These are phyloP conservation scores for Heliconius melpomene DNA, from an alignment of 1,140 invertebrate species.

Conservation along the genomic window DNA sequence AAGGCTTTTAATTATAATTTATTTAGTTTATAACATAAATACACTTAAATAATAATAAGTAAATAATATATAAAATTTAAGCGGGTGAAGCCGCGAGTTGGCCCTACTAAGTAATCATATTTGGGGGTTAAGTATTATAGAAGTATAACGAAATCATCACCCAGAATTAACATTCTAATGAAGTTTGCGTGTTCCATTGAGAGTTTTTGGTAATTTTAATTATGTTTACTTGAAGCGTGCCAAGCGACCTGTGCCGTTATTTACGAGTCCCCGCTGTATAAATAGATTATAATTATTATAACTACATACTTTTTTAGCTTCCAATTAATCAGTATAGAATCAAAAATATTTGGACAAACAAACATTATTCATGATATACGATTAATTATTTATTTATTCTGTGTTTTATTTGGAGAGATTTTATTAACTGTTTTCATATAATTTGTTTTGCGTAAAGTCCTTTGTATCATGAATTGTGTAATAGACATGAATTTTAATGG, in stretches of 20 bases:
- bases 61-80: too few species aligned
- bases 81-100: too few species aligned
- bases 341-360: not conserved
- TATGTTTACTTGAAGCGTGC: constrained; percentile 26
- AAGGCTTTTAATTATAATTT: too few species aligned
- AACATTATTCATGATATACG: not conserved
- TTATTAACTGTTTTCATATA: too few species aligned
- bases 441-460: too few species aligned
- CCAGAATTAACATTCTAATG: constrained; percentile 33
- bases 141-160: constrained; percentile 1
- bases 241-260: constrained; percentile 26
- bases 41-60: too few species aligned
- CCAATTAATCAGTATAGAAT: constrained; percentile 37
- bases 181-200: constrained; percentile 20
- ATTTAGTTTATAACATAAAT: too few species aligned
- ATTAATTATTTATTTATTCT: too few species aligned
- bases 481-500: too few species aligned
- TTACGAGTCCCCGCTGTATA: constrained; percentile 31
- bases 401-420: too few species aligned
- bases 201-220: constrained; percentile 37
- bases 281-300: constrained; percentile 31
- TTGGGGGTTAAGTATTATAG: not conserved
- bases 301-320: constrained; percentile 47
- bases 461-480: too few species aligned
- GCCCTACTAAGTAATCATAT: not conserved